These are phyloP conservation scores for Tetramorium alpestre DNA, from an alignment of 1,140 invertebrate genomes.

Conservation along the genomic window DNA sequence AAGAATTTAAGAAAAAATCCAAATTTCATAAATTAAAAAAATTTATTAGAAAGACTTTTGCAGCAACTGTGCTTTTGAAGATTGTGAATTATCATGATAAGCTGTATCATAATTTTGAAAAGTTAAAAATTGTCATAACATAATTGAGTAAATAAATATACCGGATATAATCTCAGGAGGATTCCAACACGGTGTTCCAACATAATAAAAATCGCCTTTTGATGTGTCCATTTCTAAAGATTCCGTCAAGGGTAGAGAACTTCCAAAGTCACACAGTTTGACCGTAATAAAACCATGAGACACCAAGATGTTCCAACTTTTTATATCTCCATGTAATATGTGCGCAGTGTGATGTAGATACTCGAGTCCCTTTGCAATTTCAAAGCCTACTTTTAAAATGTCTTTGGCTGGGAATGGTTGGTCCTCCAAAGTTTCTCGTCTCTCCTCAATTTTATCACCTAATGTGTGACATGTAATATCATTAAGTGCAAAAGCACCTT, in stretches of 20 bases:
- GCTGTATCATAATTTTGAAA: neutral
- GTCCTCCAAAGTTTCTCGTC: slow-evolving; percentile 86
- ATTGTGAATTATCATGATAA: neutral
- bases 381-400: slow-evolving; percentile 89
- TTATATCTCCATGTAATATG: slow-evolving; percentile 94
- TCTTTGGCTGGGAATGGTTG: slow-evolving; percentile 87
- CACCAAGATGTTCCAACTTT: slow-evolving; percentile 93
- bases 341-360: slow-evolving; percentile 92
- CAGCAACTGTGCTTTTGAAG: neutral
- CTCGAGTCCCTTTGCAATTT: slow-evolving; percentile 90
- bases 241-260: slow-evolving; percentile 89
- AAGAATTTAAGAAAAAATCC: slow-evolving; percentile 72
- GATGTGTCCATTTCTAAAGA: slow-evolving; percentile 87
- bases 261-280: slow-evolving; percentile 95
- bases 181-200: slow-evolving; percentile 91
- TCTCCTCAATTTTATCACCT: slow-evolving; percentile 90
- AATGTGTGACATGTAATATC: neutral
- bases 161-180: slow-evolving; percentile 90
- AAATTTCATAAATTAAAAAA: neutral
- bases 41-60: slow-evolving; percentile 81
- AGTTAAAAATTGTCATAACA: neutral
- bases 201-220: slow-evolving; percentile 86
- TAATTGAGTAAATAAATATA: slow-evolving; percentile 59
- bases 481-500: slow-evolving; percentile 21
- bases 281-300: slow-evolving; percentile 91